A percentile compares a stretch with the other conserved stretches of the same genome.
phyloP scores from a whole-genome alignment of 2,797 vertebrate species.

The Poeciliopsis turneri region DNA sequence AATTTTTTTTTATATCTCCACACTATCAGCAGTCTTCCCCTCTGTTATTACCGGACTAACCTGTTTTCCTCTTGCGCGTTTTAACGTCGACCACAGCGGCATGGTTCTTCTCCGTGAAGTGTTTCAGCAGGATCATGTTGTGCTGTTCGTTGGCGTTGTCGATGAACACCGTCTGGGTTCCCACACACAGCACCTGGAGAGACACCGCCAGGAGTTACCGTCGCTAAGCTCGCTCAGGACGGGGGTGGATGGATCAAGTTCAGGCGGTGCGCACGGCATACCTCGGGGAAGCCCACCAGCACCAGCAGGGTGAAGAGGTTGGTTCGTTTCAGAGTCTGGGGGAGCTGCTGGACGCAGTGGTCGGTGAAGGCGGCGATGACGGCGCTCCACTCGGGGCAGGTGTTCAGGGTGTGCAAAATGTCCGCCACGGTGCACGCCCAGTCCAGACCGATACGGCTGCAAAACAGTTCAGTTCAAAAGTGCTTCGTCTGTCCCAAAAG shows the following conservation, averaged over 20 bases:
- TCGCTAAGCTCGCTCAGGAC: background rate
- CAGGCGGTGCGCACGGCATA: constrained; percentile 42
- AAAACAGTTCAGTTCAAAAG: constrained; percentile 2
- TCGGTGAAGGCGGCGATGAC: constrained; percentile 92
- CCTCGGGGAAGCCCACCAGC: constrained; percentile 96
- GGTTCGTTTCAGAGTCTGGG: constrained; percentile 90
- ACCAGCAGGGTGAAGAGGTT: constrained; percentile 96
- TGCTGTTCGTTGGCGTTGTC: constrained; percentile 97
- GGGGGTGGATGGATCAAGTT: background rate
- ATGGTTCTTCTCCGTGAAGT: constrained; percentile 96
- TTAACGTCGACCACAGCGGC: constrained; percentile 95
- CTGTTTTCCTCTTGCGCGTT: constrained; percentile 96
- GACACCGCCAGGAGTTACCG: background rate
- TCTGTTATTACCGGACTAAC: constrained; percentile 62
- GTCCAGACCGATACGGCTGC: constrained; percentile 93
- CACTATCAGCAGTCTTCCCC: background rate
- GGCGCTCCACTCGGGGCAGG: constrained; percentile 85
- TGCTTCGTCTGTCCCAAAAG: background rate
- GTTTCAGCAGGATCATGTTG: constrained; percentile 93
- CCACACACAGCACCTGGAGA: constrained; percentile 93
- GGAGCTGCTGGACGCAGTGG: constrained; percentile 92
- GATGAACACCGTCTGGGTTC: constrained; percentile 92
- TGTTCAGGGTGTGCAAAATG: constrained; percentile 89
- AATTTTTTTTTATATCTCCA: too few relatives aligned
- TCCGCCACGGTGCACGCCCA: constrained; percentile 97